Conservation (phyloP, 1,140 invertebrate species). For the Pogonus chalceus region DNA sequence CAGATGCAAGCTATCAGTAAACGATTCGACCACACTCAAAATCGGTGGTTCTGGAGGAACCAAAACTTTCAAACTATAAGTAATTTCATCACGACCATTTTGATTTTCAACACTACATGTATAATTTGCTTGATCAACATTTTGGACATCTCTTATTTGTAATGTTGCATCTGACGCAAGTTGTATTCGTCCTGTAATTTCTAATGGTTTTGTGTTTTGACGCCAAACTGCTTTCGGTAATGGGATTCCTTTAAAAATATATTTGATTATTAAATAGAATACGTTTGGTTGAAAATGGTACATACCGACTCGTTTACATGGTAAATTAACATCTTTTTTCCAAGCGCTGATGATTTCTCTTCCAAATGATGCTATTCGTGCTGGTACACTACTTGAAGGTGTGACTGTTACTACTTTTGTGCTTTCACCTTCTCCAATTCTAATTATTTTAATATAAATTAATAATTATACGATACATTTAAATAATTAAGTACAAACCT, state of each 20-base stretch:
- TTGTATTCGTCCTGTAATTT: conserved; percentile 55
- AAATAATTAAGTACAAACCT: conserved; percentile 35
- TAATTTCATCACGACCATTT: conserved; percentile 75
- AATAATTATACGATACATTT: neutral
- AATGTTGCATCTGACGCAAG: conserved; percentile 57
- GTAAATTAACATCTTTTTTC: conserved; percentile 71
- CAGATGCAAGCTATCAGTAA: conserved; percentile 56
- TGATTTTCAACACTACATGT: conserved; percentile 76
- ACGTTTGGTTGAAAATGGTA: no score
- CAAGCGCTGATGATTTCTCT: conserved; percentile 66
- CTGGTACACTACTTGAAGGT: conserved; percentile 69
- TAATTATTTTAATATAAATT: no score
- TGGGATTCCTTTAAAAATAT: conserved; percentile 38
- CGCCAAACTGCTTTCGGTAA: conserved; percentile 63
- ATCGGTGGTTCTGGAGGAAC: conserved; percentile 59
- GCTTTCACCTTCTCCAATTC: conserved; percentile 68
- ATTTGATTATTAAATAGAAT: no score
- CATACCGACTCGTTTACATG: conserved; percentile 66
- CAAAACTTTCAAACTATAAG: conserved; percentile 56
- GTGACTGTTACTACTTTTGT: conserved; percentile 64
- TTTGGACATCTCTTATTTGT: conserved; percentile 62
- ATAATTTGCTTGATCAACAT: conserved; percentile 80
- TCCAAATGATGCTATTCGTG: conserved; percentile 72
- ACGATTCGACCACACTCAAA: conserved; percentile 56
- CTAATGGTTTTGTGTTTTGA: conserved; percentile 56